Conservation (phyloP, 2,888 invertebrate genomes). For the Catocala nupta region DNA sequence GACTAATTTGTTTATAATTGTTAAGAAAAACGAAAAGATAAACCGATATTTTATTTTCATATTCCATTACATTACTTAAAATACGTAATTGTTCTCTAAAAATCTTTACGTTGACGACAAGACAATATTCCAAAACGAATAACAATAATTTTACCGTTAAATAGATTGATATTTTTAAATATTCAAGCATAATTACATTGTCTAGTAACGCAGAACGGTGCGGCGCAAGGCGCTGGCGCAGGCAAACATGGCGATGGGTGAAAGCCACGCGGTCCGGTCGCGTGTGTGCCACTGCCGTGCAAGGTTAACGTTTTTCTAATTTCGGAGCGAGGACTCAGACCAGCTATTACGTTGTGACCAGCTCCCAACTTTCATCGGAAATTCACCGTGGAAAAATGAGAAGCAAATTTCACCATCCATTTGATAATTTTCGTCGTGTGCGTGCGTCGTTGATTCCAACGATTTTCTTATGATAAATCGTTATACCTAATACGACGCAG, state of each 20-base stretch:
- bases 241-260: conserved; percentile 75
- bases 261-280: conserved; percentile 75
- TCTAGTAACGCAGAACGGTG: conserved; percentile 69
- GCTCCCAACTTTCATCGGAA: conserved; percentile 78
- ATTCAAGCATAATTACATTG: conserved; percentile 62
- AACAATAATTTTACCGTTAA: background rate
- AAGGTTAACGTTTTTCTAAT: conserved; percentile 84
- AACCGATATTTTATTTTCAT: too few species aligned
- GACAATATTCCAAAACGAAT: background rate
- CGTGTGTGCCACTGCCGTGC: conserved; percentile 75
- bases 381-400: conserved; percentile 74
- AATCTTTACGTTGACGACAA: too few species aligned
- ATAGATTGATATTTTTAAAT: conserved; percentile 15
- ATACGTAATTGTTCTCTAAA: too few species aligned
- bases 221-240: conserved; percentile 54
- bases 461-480: conserved; percentile 22
- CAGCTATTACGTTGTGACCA: conserved; percentile 69
- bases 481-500: conserved; percentile 1
- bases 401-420: conserved; percentile 61
- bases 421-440: conserved; percentile 58
- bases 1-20: too few species aligned
- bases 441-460: conserved; percentile 31
- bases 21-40: too few species aligned
- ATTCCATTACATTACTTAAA: too few species aligned
- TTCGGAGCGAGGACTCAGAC: conserved; percentile 76